Percentiles rank a stretch among this genome's conserved stretches.
These are phyloP conservation scores for Diabrotica balteata DNA, from an alignment of 2,888 invertebrate species.

Conservation along the genomic window DNA sequence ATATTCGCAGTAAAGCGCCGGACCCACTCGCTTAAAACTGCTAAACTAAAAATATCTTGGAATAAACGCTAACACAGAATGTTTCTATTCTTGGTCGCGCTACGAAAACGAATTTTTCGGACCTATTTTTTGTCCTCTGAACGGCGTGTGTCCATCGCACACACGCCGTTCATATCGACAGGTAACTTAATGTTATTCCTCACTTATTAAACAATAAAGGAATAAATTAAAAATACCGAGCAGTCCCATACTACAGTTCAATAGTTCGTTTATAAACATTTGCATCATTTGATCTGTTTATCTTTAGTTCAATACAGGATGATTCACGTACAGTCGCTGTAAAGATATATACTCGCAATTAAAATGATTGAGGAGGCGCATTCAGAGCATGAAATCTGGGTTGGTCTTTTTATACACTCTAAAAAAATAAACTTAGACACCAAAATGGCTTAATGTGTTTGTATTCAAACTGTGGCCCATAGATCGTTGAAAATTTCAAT, in stretches of 20 bases:
- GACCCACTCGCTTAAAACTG: conserved; percentile 58
- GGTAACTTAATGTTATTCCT: too few relatives aligned
- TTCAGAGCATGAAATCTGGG: conserved; percentile 6
- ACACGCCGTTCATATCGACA: too few relatives aligned
- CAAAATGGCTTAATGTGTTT: too few relatives aligned
- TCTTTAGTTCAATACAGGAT: neutral
- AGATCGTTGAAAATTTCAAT: too few relatives aligned
- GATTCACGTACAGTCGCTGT: neutral
- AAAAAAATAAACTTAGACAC: too few relatives aligned
- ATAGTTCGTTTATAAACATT: too few relatives aligned
- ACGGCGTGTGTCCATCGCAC: too few relatives aligned
- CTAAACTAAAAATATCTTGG: conserved; percentile 70
- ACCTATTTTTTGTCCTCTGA: conserved; percentile 23
- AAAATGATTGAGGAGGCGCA: neutral
- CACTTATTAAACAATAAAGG: conserved; percentile 6
- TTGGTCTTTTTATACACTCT: neutral
- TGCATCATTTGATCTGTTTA: conserved; percentile 2
- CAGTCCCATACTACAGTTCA: neutral
- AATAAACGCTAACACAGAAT: conserved; percentile 47
- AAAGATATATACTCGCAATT: conserved; percentile 6
- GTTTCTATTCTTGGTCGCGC: conserved; percentile 46
- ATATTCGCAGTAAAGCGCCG: conserved; percentile 28
- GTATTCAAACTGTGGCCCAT: too few relatives aligned
- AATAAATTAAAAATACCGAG: conserved; percentile 3
- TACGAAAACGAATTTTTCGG: conserved; percentile 37